These are phyloP conservation scores for Magallana ariakensis DNA, from an alignment of 1,140 invertebrate species.

Conservation along the genomic window DNA sequence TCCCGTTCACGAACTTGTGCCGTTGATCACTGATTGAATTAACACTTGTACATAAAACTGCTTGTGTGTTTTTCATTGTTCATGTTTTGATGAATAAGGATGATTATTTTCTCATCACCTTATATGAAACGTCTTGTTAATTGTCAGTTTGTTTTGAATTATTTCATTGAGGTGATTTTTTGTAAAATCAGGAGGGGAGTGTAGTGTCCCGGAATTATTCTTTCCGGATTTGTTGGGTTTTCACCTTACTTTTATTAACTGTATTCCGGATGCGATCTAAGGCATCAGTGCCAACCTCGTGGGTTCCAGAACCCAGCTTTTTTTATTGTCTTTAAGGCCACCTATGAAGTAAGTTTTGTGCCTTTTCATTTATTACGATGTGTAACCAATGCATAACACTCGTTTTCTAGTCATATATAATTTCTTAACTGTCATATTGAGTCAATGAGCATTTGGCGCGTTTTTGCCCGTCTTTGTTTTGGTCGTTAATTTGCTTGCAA, in stretches of 20 bases:
- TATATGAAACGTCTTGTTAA: neutral
- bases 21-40: neutral
- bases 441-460: no score
- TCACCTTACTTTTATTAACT: neutral
- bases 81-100: neutral
- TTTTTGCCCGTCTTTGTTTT: no score
- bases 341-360: neutral
- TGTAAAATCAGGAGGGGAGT: slow-evolving; percentile 1
- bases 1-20: slow-evolving; percentile 16
- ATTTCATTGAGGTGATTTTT: neutral
- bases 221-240: neutral
- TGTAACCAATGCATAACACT: no score
- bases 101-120: neutral
- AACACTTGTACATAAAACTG: neutral
- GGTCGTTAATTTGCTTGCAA: no score
- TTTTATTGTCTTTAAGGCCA: neutral
- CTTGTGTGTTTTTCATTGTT: neutral
- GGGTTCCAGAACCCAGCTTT: neutral
- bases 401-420: no score
- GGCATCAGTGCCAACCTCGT: neutral
- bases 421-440: no score
- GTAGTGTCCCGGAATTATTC: neutral
- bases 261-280: neutral
- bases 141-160: neutral
- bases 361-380: no score